Base-by-base conservation (phyloP, 2,888 invertebrate genomes). In the Nineta flava region DNA sequence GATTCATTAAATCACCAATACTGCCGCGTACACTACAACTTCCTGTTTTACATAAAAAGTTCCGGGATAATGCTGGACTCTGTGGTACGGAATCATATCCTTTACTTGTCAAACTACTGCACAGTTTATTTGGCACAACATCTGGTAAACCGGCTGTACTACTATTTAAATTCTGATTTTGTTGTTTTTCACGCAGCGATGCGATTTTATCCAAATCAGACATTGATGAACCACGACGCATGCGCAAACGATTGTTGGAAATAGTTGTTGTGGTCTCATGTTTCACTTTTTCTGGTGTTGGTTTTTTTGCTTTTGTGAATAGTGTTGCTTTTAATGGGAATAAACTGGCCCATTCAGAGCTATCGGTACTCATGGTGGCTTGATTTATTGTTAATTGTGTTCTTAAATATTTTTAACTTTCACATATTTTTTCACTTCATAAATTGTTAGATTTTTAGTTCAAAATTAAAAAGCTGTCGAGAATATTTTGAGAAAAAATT, bases 1-100 rank as follows among this genome's bases (percentile, higher is more conserved):
- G 64, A 64, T 86, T 86, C 85, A 86, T 86, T 58, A 85, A 67
- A 63, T 87, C 86, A 2, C 86, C 86, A 45, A 86, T 83, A 57
- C 83, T 83, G 15, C 79, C 80, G 44, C 48, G 52, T 56, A 57
- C 38, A 58, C 63, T 45, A 61, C 54, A n/a, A 62, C 58, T 49
- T 60, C 63, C 34, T 57, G 49, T 55, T 38, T 60, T 59, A 52
- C 61, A 61, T 19, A 71, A 58, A 53, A 67, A 65, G 16, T 69
- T 70, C 40, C 73, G 62, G 3, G 72, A 72, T 48, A 74, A 53
- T 4, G 70, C 69, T 0, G 74, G 74, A 40, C 72, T 73, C 50
- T 72, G 73, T 1, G 75, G 73, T 16, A 74, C 59, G 9, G 74
- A 73, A 34, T 65, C 67, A 40, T 61, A 65, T 15, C 65, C 66